A percentile compares a stretch with the other conserved stretches of the same genome.
These are phyloP conservation scores for Cotesia typhae DNA, from an alignment of 1,140 invertebrate species.

Conservation along the genomic window DNA sequence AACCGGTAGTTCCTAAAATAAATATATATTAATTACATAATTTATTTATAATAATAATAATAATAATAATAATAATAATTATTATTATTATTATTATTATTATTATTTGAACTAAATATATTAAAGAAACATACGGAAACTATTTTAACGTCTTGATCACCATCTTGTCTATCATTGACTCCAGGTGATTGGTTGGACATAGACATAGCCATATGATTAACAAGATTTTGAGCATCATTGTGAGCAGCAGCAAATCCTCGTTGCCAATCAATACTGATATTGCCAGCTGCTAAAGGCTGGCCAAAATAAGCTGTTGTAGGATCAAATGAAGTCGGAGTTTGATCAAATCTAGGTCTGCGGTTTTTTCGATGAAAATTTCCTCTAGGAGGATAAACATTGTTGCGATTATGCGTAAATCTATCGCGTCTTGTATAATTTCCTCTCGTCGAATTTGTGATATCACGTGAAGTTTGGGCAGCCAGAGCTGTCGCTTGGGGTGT, in stretches of 20 bases:
- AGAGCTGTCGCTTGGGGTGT: conserved; percentile 53
- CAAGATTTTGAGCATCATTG: conserved; percentile 42
- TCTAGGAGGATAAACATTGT: conserved; percentile 53
- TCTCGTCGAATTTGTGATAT: conserved; percentile 46
- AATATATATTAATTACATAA: conserved; percentile 15
- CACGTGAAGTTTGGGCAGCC: conserved; percentile 47
- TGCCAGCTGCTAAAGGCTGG: conserved; percentile 48
- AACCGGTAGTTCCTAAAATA: conserved; percentile 51
- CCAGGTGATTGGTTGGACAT: conserved; percentile 44
- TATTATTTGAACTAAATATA: background rate
- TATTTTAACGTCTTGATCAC: conserved; percentile 51
- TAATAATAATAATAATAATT: no score
- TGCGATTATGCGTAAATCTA: conserved; percentile 57
- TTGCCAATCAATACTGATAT: conserved; percentile 55
- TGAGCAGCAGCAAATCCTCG: conserved; percentile 46
- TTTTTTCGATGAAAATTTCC: conserved; percentile 59
- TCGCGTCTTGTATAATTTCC: conserved; percentile 57
- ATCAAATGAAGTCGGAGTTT: conserved; percentile 55
- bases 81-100: conserved; percentile 1
- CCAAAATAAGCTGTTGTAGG: conserved; percentile 53
- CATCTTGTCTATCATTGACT: conserved; percentile 45
- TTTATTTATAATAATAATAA: background rate
- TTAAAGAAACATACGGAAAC: conserved; percentile 38
- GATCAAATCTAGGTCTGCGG: conserved; percentile 55
- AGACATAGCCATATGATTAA: conserved; percentile 51